Evolutionary conservation across 2,888 invertebrate genomes (phyloP), one percentile per base, ranked within the genome.

Genomic region (Drosophila mettleri): DNA sequence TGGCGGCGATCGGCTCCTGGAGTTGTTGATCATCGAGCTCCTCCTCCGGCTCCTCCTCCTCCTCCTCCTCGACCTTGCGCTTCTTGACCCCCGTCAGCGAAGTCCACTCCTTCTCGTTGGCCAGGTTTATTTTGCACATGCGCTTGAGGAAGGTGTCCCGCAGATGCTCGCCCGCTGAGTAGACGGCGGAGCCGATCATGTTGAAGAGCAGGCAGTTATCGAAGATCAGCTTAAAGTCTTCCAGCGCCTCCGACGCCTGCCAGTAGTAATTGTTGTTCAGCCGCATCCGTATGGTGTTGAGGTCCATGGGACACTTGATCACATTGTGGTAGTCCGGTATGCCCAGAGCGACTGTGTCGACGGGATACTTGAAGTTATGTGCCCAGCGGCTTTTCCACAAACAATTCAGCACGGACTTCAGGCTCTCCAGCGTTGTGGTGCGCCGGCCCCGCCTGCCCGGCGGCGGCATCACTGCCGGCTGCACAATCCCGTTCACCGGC

Each of bases 401-500:
- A 24, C 2, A 12, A 8, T 34, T 41, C 18, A 78, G 2, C 4
- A 74, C 3, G 0, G 22, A 9, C 39, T 49, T 65, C 9, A 78
- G 12, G 1, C 14, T 14, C 10, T 78, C 74, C 39, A 81, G 33
- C 7, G 63, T n/a, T 31, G 74, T 75, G 10, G 77, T 78, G 3
- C 27, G 8, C 2, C 77, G 59, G 1, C 75, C 79, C 0, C 24
- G 45, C 0, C 70, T 60, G 12, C 53, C 46, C 3, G 75, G 46
- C 1, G 65, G 65, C 6, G 75, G 78, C 12, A 41, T 41, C 6
- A 74, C 64, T 8, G 77, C 64, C 10, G 74, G 77, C 52, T 74
- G 74, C 0, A 81, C 77, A 6, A 77, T 41, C 2, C 77, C 77
- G 34, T 78, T 73, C 2, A 76, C 78, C 5, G 76, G 76, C 10